Percentiles rank a stretch among this genome's conserved stretches.
These are phyloP conservation scores for Diarsia mendica DNA, from an alignment of 2,888 invertebrate genomes.

Conservation along the genomic window DNA sequence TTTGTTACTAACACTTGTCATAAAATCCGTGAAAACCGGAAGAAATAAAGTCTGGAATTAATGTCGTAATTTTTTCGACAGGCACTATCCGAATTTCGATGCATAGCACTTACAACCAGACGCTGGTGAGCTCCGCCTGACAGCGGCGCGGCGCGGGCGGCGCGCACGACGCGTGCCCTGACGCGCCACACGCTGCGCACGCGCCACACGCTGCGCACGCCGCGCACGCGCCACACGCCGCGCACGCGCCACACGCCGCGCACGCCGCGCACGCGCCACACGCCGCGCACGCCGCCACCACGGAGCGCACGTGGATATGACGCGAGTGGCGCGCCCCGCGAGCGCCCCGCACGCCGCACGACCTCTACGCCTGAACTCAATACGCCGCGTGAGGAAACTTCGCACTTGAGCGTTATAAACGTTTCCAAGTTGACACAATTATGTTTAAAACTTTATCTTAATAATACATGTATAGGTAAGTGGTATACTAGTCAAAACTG, in stretches of 20 bases:
- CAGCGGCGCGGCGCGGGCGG: constrained; percentile 81
- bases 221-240: too few relatives aligned
- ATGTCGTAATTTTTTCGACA: constrained; percentile 63
- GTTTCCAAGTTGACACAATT: constrained; percentile 39
- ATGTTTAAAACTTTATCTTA: constrained; percentile 29
- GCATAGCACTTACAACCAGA: constrained; percentile 88
- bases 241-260: constrained; percentile 50
- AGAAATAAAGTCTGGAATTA: not conserved
- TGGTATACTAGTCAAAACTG: constrained; percentile 53
- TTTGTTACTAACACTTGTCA: constrained; percentile 43
- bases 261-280: constrained; percentile 65
- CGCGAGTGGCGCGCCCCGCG: constrained; percentile 66
- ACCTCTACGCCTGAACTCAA: constrained; percentile 80
- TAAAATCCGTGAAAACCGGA: constrained; percentile 48
- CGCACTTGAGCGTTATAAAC: constrained; percentile 46
- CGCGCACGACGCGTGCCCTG: constrained; percentile 67
- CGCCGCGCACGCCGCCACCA: constrained; percentile 31
- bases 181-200: constrained; percentile 69
- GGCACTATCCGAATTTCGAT: constrained; percentile 88
- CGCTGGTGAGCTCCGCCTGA: constrained; percentile 83
- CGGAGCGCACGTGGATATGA: constrained; percentile 68
- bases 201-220: constrained; percentile 67
- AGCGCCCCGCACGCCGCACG: constrained; percentile 81
- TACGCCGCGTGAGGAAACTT: constrained; percentile 28
- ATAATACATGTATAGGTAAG: constrained; percentile 32